Evolutionary conservation across 2,113 vertebrate species (phyloP), one percentile per base, ranked within the genome.

Genomic region (Melospiza melodia): DNA sequence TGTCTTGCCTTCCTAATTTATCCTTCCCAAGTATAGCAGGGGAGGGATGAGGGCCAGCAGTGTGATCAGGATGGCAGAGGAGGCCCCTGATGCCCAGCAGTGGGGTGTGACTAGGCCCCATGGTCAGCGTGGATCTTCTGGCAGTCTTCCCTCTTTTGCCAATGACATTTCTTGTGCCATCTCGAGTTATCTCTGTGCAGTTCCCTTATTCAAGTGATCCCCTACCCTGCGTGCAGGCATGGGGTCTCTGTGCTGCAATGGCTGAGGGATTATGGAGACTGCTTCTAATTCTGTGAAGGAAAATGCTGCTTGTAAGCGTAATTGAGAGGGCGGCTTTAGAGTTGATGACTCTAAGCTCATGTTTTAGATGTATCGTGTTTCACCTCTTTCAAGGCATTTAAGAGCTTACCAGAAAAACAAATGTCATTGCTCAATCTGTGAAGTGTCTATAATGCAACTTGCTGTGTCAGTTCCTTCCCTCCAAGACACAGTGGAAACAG

Each of bases 321-420:
- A 94, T 37, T 41, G 92, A 96, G 86, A 96, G 52, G 58, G 20
- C 20, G 67, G 66, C 73, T 95, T 91, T 85, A 15, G 90, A 77
- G 51, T 11, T 22, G 5, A 76, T 59, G 68, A 78, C 68, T 94
- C 43, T 11, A 27, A 82, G 89, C 81, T 93, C 44, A 14, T 78
- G 74, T 49, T 84, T 95, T 84, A 58, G 78, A 59, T 85, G 90
- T 94, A 93, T 97, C 61, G 0, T n/a, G 48, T 97, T 97, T 97
- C 96, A 86, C 62, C 59, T 85, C 77, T 93, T 93, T 84, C 90
- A 89, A 94, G 89, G 79, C 75, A 33, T 93, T 95, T 79, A 95
- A 95, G 85, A 80, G 93, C 87, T 91, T 91, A 97, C 79, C 90
- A 97, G 89, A 92, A 97, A 97, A 95, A 89, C 87, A 95, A 90